phyloP scores from a whole-genome alignment of 1,140 invertebrate species.

The Zaprionus gabonicus region DNA sequence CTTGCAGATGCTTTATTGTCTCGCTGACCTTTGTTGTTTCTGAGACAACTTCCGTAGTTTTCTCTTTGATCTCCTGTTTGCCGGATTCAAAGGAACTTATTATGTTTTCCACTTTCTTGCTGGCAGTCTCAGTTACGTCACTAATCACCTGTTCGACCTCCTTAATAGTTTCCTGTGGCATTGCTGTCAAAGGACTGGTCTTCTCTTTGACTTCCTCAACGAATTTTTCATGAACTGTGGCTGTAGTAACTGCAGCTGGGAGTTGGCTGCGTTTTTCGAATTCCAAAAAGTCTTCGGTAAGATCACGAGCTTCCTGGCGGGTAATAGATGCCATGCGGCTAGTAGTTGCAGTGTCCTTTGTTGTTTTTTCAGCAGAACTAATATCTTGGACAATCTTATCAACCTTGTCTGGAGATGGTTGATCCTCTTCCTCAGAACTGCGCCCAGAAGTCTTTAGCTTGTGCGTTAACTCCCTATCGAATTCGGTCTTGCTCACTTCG shows the following conservation, averaged over 20 bases:
- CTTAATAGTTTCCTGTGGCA: conserved; percentile 59
- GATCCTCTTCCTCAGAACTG: conserved; percentile 78
- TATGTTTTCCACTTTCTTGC: conserved; percentile 70
- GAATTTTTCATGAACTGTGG: conserved; percentile 74
- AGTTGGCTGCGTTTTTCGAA: conserved; percentile 76
- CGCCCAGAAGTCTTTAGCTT: conserved; percentile 80
- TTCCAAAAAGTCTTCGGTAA: conserved; percentile 78
- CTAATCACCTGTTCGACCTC: conserved; percentile 66
- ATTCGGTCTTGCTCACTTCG: conserved; percentile 81
- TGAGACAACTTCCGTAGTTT: conserved; percentile 10
- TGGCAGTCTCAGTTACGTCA: conserved; percentile 70
- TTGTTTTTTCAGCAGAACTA: conserved; percentile 67
- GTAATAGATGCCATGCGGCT: conserved; percentile 64
- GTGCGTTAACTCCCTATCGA: conserved; percentile 82
- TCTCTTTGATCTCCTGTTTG: conserved; percentile 39
- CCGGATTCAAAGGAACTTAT: conserved; percentile 67
- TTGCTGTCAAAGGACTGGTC: conserved; percentile 53
- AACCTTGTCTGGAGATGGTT: conserved; percentile 45
- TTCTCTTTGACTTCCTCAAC: conserved; percentile 77
- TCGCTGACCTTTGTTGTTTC: conserved; percentile 72
- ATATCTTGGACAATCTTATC: conserved; percentile 79
- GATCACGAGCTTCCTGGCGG: conserved; percentile 70
- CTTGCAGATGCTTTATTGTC: conserved; percentile 72
- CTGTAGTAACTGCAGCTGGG: conserved; percentile 47
- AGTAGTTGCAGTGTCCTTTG: conserved; percentile 50